phyloP scores from a whole-genome alignment of 1,140 invertebrate species.

The Belonocnema kinseyi region DNA sequence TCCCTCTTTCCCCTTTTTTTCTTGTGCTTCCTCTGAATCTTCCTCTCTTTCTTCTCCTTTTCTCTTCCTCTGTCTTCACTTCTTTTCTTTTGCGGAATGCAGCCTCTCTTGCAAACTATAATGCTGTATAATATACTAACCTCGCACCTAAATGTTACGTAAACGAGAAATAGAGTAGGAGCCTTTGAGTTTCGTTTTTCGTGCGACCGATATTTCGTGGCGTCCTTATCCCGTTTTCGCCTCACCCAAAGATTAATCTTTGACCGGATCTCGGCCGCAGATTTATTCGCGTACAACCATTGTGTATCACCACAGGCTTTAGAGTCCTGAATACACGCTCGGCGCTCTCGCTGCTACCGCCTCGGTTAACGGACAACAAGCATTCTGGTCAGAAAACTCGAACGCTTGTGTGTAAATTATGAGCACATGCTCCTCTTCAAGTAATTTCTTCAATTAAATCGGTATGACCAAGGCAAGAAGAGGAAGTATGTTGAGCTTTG shows the following conservation, averaged over 20 bases:
- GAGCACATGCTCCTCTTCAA: not conserved
- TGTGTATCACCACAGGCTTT: conserved; percentile 4
- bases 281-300: conserved; percentile 18
- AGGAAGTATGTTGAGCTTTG: no score
- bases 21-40: conserved; percentile 12
- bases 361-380: not conserved
- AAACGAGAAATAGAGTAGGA: conserved; percentile 2
- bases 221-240: conserved; percentile 5
- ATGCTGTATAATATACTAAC: not conserved
- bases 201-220: conserved; percentile 11
- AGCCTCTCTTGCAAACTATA: not conserved
- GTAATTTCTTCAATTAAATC: not conserved
- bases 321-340: not conserved
- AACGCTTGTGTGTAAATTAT: not conserved
- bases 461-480: not conserved
- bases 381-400: not conserved
- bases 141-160: conserved; percentile 12
- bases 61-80: conserved; percentile 21
- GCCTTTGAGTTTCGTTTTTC: not conserved
- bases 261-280: not conserved
- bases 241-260: conserved; percentile 12
- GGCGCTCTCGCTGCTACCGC: not conserved
- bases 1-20: conserved; percentile 35
- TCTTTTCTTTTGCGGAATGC: conserved; percentile 33
- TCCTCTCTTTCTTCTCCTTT: conserved; percentile 18